Evolutionary conservation across 2,888 invertebrate genomes (phyloP).

Genomic region (Apamea sordens): DNA sequence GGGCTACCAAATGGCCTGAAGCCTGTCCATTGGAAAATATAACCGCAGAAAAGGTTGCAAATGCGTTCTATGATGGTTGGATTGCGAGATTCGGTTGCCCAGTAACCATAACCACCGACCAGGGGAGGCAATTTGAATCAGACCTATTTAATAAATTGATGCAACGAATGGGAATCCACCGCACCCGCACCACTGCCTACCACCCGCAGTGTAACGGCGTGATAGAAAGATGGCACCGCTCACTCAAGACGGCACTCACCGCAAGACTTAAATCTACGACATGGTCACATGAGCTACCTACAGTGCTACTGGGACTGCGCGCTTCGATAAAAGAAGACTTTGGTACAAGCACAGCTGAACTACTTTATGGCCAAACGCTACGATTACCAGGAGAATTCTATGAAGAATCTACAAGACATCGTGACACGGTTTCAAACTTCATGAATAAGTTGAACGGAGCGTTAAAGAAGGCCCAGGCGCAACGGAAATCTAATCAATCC

Average conservation of each 20-base stretch:
- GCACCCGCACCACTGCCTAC: conserved; percentile 10
- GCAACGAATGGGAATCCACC: conserved; percentile 5
- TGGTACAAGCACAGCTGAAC: no score
- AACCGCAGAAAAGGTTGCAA: neutral
- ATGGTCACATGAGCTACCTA: neutral
- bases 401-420: no score
- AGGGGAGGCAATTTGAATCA: conserved; percentile 3
- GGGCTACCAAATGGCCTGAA: conserved; percentile 3
- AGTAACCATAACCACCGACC: conserved; percentile 6
- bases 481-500: no score
- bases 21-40: no score
- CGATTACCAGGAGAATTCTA: no score
- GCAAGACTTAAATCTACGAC: neutral
- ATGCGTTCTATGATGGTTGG: neutral
- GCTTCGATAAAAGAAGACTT: no score
- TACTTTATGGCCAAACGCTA: no score
- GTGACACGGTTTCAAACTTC: no score
- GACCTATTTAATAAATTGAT: conserved; percentile 1
- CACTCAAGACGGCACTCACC: neutral
- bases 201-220: conserved; percentile 8
- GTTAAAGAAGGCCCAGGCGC: no score
- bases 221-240: neutral
- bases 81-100: conserved; percentile 1
- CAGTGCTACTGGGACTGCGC: no score
- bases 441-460: no score